Evolutionary conservation across 1,140 invertebrate species (phyloP).

Genomic region (Mya arenaria): DNA sequence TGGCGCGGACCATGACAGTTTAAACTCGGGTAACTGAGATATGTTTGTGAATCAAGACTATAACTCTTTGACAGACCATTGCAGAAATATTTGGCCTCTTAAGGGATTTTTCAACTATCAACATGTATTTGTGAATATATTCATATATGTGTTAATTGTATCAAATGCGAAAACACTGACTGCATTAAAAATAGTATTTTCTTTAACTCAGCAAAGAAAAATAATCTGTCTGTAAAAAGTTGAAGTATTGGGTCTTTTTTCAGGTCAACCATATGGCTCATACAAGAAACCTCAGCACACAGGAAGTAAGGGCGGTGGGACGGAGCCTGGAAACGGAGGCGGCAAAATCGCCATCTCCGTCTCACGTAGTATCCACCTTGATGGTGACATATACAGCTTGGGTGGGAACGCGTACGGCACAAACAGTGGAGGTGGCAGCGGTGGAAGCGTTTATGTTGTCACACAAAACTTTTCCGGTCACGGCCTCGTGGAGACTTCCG

Average conservation of each 20-base stretch:
- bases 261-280: constrained; percentile 68
- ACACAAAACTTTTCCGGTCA: constrained; percentile 73
- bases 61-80: too few relatives aligned
- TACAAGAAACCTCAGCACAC: constrained; percentile 66
- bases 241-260: constrained; percentile 6
- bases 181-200: too few relatives aligned
- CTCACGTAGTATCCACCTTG: constrained; percentile 63
- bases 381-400: constrained; percentile 63
- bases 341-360: constrained; percentile 67
- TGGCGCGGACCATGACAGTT: constrained; percentile 54
- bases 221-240: too few relatives aligned
- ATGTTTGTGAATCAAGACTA: too few relatives aligned
- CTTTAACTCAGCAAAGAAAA: too few relatives aligned
- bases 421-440: constrained; percentile 71
- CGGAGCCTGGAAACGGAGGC: constrained; percentile 62
- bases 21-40: constrained; percentile 47
- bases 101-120: too few relatives aligned
- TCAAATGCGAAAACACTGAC: too few relatives aligned
- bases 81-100: too few relatives aligned
- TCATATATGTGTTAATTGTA: too few relatives aligned
- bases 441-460: constrained; percentile 67
- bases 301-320: constrained; percentile 69
- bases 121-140: too few relatives aligned
- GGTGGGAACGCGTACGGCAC: constrained; percentile 56
- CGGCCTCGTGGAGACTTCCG: constrained; percentile 62